Evolutionary conservation across 92 coral and sea anemone genomes (phyloP).

Genomic region (Palythoa caribaeorum): DNA sequence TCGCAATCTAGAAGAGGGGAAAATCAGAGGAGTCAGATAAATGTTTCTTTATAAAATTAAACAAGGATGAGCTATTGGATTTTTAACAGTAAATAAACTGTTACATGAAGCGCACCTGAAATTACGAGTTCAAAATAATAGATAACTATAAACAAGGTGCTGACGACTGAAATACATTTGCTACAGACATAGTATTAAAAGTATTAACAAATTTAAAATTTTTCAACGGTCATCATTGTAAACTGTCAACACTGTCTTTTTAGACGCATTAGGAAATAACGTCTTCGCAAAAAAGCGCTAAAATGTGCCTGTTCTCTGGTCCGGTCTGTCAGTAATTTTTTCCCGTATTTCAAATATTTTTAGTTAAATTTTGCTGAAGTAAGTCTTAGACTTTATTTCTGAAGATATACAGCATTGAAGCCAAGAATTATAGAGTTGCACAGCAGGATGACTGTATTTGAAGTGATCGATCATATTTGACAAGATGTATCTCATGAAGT

Average conservation of each 20-base stretch:
- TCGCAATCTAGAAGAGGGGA: conserved; percentile 31
- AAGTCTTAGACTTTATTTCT: conserved; percentile 27
- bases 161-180: conserved; percentile 31
- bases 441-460: conserved; percentile 33
- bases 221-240: neutral
- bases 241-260: conserved; percentile 22
- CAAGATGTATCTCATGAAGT: conserved; percentile 28
- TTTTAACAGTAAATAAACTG: conserved; percentile 31
- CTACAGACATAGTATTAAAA: conserved; percentile 26
- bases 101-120: conserved; percentile 26
- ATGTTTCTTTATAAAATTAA: conserved; percentile 31
- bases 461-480: conserved; percentile 1
- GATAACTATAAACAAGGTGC: conserved; percentile 35
- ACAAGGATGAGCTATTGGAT: conserved; percentile 24
- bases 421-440: conserved; percentile 30
- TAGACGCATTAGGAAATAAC: conserved; percentile 23
- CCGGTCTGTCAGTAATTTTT: conserved; percentile 21
- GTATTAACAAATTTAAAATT: conserved; percentile 27
- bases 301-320: too few species aligned
- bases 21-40: conserved; percentile 29
- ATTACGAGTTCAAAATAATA: conserved; percentile 35
- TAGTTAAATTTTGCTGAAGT: conserved; percentile 27
- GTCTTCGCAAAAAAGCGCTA: conserved; percentile 11
- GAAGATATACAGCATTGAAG: conserved; percentile 23
- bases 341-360: conserved; percentile 31